These are phyloP conservation scores for Gila robusta DNA, from an alignment of 2,797 vertebrate species.

Conservation along the genomic window DNA sequence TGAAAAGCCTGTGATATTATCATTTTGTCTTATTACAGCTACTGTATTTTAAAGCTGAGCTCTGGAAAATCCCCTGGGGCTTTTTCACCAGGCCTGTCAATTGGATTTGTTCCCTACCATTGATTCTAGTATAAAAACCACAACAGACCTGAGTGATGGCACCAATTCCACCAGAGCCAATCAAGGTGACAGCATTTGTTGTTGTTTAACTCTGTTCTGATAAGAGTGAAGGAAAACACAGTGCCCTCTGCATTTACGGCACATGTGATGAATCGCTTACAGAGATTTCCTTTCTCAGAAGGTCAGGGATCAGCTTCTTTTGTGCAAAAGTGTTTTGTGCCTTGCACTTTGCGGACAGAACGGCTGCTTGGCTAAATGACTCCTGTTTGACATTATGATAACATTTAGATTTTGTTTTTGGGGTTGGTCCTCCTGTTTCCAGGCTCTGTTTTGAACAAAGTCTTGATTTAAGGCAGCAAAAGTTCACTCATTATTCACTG, in stretches of 20 bases:
- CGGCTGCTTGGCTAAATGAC: neutral
- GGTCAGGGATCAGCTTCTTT: slow-evolving; percentile 40
- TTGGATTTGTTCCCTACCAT: slow-evolving; percentile 35
- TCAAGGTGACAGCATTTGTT: slow-evolving; percentile 36
- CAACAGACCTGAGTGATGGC: slow-evolving; percentile 24
- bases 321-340: slow-evolving; percentile 26
- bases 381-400: slow-evolving; percentile 45
- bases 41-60: too few relatives aligned
- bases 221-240: slow-evolving; percentile 29
- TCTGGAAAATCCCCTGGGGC: slow-evolving; percentile 27
- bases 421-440: slow-evolving; percentile 26
- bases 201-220: slow-evolving; percentile 24
- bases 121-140: slow-evolving; percentile 30
- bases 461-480: slow-evolving; percentile 12
- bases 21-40: too few relatives aligned
- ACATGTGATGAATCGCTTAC: slow-evolving; percentile 25
- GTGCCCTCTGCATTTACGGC: neutral
- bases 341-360: neutral
- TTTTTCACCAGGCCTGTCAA: slow-evolving; percentile 11
- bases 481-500: slow-evolving; percentile 25
- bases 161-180: slow-evolving; percentile 28
- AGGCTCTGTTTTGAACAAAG: slow-evolving; percentile 7
- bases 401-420: slow-evolving; percentile 35
- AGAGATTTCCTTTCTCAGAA: slow-evolving; percentile 30
- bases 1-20: too few relatives aligned